Evolutionary conservation across 2,888 invertebrate genomes (phyloP), one percentile per base, ranked within the genome.

Genomic region (Nomada lathburiana): DNA sequence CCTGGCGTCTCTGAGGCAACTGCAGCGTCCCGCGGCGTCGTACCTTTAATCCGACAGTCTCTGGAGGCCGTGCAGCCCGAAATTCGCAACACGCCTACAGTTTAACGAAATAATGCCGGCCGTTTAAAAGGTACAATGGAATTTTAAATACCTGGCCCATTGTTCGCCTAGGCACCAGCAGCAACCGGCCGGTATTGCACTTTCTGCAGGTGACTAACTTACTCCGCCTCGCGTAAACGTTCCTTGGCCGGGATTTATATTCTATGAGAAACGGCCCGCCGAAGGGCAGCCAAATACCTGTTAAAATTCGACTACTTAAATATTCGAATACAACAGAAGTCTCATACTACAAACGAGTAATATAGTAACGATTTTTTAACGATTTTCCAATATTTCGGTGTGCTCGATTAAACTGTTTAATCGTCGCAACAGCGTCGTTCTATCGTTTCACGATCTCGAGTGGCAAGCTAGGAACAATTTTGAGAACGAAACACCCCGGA

Each of bases 21-120:
- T 10, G 20, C 7, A 47, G 29, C 23, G 47, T 65, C 67, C 80
- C 5, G 50, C 64, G 42, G 68, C 47, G 69, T 29, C 42, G 65
- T 26, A 5, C 36, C 50, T 26, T 53, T 82, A 76, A 85, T 80
- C 80, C 82, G 65, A 29, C 11, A 13, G 73, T 64, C 69, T 70
- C 73, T 20, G 57, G 64, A 76, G 79, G 63, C 62, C 68, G 74
- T 50, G 69, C 29, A 44, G 52, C 70, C 64, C 60, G 65, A 87
- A 89, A 88, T 88, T 90, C 84, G 86, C 84, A 83, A 77, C 87
- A 90, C 91, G 91, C 91, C 90, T 86, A 90, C 89, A 92, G 88
- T 92, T 93, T 92, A 92, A 88, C 88, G 84, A 90, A 90, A 92
- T 91, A 92, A 92, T 91, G 80, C 86, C 83, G 80, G 82, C 86